Base-by-base conservation (phyloP, 2,797 vertebrate species). In the Lagothrix lagotricha region DNA sequence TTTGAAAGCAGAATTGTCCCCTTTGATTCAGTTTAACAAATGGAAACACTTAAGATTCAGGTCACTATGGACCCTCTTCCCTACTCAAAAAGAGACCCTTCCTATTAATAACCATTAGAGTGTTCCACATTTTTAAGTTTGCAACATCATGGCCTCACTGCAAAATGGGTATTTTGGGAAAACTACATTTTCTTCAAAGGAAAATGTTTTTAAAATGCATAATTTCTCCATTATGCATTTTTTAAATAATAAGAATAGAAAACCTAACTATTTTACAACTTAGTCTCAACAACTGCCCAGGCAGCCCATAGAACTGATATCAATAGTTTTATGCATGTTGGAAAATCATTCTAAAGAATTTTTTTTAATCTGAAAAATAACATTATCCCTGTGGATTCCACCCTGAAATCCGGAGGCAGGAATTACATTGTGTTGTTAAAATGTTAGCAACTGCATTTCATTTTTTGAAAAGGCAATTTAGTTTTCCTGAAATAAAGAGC, bases 401-500 rank as follows among this genome's bases (percentile, higher is more conserved):
- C 96, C 86, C 97, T 93, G 97, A 95, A 83, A 98, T 97, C 90
- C 97, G 95, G 97, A 97, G 82, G 94, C 95, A 97, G 84, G 96
- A 98, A 98, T 98, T 98, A 98, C 77, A 97, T 5, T 96, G 84
- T 88, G 57, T 95, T 98, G 97, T 98, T 98, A 98, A 98, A 98
- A 98, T 98, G 96, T 98, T 98, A 98, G 95, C 95, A 98, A 98
- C 96, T 79, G 94, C 97, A 97, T 98, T 98, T 98, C 96, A 98
- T 98, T 98, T 98, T 94, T 98, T 98, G 96, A 98, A 98, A 98
- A 98, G 94, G 92, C 97, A 98, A 98, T 98, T 98, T 98, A 98
- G 96, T 98, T 98, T 98, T 98, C 97, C 97, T 98, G 96, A 98
- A 98, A 98, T 98, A 98, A 98, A 98, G 97, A 98, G 97, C 97